phyloP scores from a whole-genome alignment of 2,888 invertebrate genomes.

The Diarsia mendica region DNA sequence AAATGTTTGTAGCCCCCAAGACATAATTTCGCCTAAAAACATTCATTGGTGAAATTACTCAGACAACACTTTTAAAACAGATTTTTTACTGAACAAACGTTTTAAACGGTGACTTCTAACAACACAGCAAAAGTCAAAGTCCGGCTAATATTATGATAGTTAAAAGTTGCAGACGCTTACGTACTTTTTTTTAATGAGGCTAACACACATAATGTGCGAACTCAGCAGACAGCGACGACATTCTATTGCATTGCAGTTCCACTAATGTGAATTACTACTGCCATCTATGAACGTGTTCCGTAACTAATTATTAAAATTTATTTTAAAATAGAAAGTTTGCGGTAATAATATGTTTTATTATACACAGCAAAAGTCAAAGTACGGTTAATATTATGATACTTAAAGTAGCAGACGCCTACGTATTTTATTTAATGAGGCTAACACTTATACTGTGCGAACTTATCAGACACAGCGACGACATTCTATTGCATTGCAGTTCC shows the following conservation, averaged over 20 bases:
- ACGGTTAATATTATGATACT: neutral
- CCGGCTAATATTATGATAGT: neutral
- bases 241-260: slow-evolving; percentile 17
- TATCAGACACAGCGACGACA: slow-evolving; percentile 42
- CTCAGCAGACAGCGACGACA: slow-evolving; percentile 44
- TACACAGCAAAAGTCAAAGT: neutral
- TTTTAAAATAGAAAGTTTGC: no score
- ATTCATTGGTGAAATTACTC: neutral
- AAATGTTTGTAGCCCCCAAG: neutral
- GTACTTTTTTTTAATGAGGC: slow-evolving; percentile 36
- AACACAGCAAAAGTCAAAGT: neutral
- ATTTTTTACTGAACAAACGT: neutral
- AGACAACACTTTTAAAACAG: neutral
- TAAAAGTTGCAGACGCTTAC: slow-evolving; percentile 20
- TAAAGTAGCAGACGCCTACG: slow-evolving; percentile 15
- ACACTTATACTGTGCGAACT: slow-evolving; percentile 22
- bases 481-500: slow-evolving; percentile 17
- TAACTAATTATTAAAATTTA: neutral
- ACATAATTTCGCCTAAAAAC: neutral
- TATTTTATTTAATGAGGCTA: slow-evolving; percentile 36
- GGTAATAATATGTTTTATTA: no score
- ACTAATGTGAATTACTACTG: neutral
- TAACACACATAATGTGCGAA: slow-evolving; percentile 17
- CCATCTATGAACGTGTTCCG: slow-evolving; percentile 14
- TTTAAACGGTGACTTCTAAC: neutral